Percentiles rank a stretch among this genome's conserved stretches.
Conservation (phyloP, 35 echinoderm and acorn worm genomes). For the Apostichopus californicus region DNA sequence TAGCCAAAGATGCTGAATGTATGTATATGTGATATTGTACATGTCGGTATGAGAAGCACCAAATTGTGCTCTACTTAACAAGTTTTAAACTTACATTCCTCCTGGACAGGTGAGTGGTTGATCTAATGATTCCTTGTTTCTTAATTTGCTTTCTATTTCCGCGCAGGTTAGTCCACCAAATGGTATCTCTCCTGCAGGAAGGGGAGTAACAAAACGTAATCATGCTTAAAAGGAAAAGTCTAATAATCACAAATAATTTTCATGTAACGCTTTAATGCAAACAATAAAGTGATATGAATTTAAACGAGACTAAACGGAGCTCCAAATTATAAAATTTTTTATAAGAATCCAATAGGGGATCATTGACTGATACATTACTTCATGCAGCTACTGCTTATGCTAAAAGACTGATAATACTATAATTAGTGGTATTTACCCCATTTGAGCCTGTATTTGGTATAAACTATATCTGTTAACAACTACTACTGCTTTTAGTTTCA, state of each 20-base stretch:
- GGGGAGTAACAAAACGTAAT: not conserved
- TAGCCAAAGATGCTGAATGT: no score
- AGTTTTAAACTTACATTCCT: not conserved
- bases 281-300: no score
- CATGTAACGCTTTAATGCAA: not conserved
- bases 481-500: not conserved
- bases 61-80: no score
- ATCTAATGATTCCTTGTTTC: conserved; percentile 30
- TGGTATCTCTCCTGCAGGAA: conserved; percentile 25
- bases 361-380: no score
- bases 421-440: not conserved
- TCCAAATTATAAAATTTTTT: no score
- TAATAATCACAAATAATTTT: not conserved
- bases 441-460: not conserved
- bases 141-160: conserved; percentile 21
- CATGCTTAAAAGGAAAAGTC: not conserved
- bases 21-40: no score
- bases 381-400: no score
- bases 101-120: conserved; percentile 27
- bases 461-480: not conserved
- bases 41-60: no score
- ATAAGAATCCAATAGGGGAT: no score
- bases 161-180: conserved; percentile 9
- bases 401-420: not conserved
- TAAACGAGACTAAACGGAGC: no score